These are phyloP conservation scores for Lithosia quadra DNA, from an alignment of 2,888 invertebrate species.

Conservation along the genomic window DNA sequence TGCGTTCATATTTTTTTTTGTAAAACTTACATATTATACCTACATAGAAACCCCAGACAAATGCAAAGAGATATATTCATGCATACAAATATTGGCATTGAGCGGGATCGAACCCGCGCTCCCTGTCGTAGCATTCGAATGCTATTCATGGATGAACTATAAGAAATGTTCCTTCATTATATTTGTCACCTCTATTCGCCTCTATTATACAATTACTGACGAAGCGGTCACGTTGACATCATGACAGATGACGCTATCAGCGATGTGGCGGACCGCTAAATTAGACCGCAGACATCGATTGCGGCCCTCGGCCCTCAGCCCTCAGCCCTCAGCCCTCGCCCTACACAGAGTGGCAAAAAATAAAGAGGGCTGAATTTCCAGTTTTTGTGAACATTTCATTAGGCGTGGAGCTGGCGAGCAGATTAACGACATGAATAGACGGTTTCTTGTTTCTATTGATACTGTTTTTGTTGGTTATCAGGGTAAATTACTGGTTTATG, in stretches of 20 bases:
- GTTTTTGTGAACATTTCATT: constrained; percentile 11
- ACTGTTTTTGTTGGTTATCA: neutral
- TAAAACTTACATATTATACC: too few relatives aligned
- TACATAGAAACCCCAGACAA: too few relatives aligned
- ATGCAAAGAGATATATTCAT: too few relatives aligned
- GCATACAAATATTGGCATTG: too few relatives aligned
- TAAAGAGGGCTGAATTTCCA: neutral
- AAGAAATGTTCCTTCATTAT: neutral
- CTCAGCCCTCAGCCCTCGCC: neutral
- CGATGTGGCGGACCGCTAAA: constrained; percentile 22
- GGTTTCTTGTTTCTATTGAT: neutral
- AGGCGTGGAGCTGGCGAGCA: neutral
- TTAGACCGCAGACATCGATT: constrained; percentile 24
- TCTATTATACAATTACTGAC: constrained; percentile 7
- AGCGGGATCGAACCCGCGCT: too few relatives aligned
- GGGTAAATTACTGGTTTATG: neutral
- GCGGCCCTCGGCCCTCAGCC: neutral
- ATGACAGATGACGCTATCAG: constrained; percentile 33
- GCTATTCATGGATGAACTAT: too few relatives aligned
- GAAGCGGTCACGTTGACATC: constrained; percentile 11
- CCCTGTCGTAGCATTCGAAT: too few relatives aligned
- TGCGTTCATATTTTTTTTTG: too few relatives aligned
- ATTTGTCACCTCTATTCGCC: neutral
- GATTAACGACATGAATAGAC: neutral
- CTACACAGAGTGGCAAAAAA: neutral